Evolutionary conservation across 2,888 invertebrate genomes (phyloP).

Genomic region (Hypomecis punctinalis): DNA sequence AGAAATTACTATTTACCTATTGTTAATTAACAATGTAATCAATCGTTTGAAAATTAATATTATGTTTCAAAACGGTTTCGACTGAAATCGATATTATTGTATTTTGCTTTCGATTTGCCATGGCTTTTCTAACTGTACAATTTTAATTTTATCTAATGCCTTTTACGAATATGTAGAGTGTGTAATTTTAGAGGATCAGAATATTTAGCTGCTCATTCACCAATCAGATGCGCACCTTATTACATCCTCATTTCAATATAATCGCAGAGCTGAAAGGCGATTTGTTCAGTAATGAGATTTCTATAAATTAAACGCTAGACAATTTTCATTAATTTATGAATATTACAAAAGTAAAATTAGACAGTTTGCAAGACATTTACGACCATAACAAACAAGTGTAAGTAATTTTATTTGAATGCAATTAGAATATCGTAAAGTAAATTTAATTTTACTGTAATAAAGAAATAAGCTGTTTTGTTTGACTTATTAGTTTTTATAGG

Average conservation of each 20-base stretch:
- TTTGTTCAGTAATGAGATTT: conserved; percentile 7
- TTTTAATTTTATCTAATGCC: too few relatives aligned
- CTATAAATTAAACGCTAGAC: conserved; percentile 11
- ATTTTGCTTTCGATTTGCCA: too few relatives aligned
- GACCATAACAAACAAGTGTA: conserved; percentile 6
- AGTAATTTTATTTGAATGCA: not conserved
- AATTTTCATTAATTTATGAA: conserved; percentile 15
- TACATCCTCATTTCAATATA: conserved; percentile 5
- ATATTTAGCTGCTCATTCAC: not conserved
- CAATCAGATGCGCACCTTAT: not conserved
- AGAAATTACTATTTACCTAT: too few relatives aligned
- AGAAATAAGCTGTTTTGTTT: not conserved
- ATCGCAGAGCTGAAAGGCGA: not conserved
- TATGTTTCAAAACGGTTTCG: too few relatives aligned
- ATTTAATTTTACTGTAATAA: not conserved
- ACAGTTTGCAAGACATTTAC: conserved; percentile 4
- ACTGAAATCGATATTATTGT: too few relatives aligned
- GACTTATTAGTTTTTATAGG: too few relatives aligned
- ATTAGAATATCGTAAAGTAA: not conserved
- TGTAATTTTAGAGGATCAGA: too few relatives aligned
- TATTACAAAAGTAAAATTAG: conserved; percentile 5
- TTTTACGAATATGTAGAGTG: too few relatives aligned
- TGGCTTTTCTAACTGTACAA: too few relatives aligned
- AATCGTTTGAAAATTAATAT: too few relatives aligned
- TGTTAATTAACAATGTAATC: too few relatives aligned